These are phyloP conservation scores for Varanus komodoensis DNA, from an alignment of 2,113 vertebrate species.

Conservation along the genomic window DNA sequence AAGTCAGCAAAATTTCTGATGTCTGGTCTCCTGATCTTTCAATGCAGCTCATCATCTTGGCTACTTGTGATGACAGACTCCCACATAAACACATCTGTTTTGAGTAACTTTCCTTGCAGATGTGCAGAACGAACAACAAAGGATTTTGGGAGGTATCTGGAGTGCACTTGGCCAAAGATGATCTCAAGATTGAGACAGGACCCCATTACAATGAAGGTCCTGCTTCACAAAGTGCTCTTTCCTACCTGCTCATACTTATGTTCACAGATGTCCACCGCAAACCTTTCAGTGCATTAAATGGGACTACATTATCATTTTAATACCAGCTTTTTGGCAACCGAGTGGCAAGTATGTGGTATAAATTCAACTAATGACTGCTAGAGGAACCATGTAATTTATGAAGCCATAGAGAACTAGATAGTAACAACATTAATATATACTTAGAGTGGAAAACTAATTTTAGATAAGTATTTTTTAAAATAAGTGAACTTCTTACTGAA, in stretches of 20 bases:
- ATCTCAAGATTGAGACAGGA: background rate
- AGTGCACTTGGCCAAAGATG: background rate
- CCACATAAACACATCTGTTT: background rate
- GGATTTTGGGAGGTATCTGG: background rate
- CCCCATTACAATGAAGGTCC: fast-evolving
- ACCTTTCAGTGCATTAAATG: background rate
- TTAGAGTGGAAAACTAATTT: background rate
- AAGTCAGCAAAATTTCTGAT: background rate
- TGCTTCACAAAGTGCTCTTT: background rate
- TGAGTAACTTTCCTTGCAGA: background rate
- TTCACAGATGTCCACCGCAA: background rate
- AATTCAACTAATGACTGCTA: background rate
- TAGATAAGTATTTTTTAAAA: constrained; percentile 37
- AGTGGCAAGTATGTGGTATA: background rate
- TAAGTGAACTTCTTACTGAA: constrained; percentile 41
- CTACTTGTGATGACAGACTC: constrained; percentile 24
- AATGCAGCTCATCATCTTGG: background rate
- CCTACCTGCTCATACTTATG: background rate
- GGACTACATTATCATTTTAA: background rate
- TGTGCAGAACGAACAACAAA: background rate
- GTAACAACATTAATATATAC: constrained; percentile 2
- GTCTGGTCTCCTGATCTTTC: background rate
- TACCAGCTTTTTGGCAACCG: background rate
- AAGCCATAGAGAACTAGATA: constrained; percentile 20
- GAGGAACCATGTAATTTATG: background rate